Base-by-base conservation (phyloP, 2,888 invertebrate species). In the Athalia cordata region DNA sequence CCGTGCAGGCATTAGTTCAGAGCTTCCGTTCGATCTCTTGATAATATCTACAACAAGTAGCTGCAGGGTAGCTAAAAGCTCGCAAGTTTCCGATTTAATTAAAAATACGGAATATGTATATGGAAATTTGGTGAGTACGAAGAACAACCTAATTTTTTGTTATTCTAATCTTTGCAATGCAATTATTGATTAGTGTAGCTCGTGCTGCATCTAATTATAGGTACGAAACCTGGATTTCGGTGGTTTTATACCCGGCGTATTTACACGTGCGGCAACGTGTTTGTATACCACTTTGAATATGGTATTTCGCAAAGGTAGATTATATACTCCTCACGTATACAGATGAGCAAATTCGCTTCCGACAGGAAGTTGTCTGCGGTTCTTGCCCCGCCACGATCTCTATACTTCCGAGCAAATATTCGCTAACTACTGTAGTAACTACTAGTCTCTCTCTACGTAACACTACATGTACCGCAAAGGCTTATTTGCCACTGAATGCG, bases 361-460 rank as follows among this genome's bases (percentile, higher is more conserved):
- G 50, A 55, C 15, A n/a, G 11, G 62, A 77, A 77, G 59, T 77
- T 70, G 11, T 11, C 52, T 49, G 64, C 64, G 78, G 65, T 72
- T 72, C 78, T 64, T 47, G 49, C 15, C 13, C 45, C 8, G 45
- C 74, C 45, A 47, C 64, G 47, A 74, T 74, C 78, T 65, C 55
- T 43, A 64, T 64, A 78, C 78, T 55, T 72, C 55, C n/a, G 47
- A 52, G 70, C 47, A 72, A 74, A 78, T 65, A 72, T 72, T 72
- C 64, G 62, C 57, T 57, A 52, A 72, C 64, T 65, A 57, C 64
- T 75, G 8, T 65, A 62, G 13, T 43, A 65, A 74, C 49, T 78
- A 55, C 6, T 72, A 72, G 55, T 55, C 68, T 50, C n/a, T 11
- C 15, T 13, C 67, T 61, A 50, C 43, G n/a, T 47, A 43, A 29